phyloP scores from a whole-genome alignment of 2,888 invertebrate species.

The Penaeus monodon region DNA sequence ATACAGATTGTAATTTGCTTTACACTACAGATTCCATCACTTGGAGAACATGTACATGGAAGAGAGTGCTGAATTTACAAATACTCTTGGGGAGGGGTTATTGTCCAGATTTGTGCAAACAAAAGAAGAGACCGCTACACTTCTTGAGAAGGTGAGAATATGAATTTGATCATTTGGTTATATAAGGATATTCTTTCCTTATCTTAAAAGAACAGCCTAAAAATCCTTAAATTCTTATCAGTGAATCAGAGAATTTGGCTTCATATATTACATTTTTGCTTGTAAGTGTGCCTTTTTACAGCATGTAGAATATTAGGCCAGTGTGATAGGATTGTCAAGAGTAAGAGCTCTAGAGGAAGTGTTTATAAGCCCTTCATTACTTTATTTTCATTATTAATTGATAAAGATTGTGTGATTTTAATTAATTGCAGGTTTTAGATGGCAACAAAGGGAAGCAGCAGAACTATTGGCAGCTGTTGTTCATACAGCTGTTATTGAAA shows the following conservation, averaged over 20 bases:
- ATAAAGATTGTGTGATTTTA: background rate
- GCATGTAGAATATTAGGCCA: background rate
- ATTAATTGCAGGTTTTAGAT: conserved; percentile 75
- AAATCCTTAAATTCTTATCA: background rate
- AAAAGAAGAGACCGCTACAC: conserved; percentile 76
- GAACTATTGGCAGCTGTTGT: conserved; percentile 81
- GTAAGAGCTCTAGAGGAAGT: no score
- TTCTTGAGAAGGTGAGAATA: conserved; percentile 73
- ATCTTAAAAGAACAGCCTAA: background rate
- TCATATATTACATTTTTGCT: no score
- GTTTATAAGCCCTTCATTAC: background rate
- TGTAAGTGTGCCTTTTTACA: background rate
- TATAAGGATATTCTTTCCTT: background rate
- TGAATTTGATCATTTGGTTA: background rate
- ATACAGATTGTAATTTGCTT: conserved; percentile 20
- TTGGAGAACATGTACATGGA: conserved; percentile 78
- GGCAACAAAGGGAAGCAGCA: conserved; percentile 79
- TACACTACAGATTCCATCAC: conserved; percentile 77
- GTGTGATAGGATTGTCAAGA: no score
- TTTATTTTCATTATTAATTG: background rate
- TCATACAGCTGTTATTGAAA: conserved; percentile 76
- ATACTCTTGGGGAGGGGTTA: conserved; percentile 78
- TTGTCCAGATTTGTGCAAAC: conserved; percentile 77
- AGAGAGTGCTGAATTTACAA: conserved; percentile 82
- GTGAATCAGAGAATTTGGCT: no score